Base-by-base conservation (phyloP, 2,113 vertebrate species). In the Cynocephalus volans region DNA sequence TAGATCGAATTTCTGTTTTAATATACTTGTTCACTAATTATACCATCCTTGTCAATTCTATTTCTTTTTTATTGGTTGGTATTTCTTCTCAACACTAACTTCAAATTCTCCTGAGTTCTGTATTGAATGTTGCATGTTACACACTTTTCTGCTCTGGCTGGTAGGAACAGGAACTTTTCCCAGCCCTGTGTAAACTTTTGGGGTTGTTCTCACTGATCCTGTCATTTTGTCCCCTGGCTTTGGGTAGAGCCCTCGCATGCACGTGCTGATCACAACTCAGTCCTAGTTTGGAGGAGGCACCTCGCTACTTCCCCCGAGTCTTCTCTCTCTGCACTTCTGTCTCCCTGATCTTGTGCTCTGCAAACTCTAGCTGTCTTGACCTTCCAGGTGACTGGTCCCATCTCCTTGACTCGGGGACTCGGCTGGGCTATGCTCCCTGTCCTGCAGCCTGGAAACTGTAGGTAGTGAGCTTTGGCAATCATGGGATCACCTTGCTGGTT, bases 401-500 rank as follows among this genome's bases (percentile, higher is more conserved):
- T 24, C 17, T 88, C 31, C 50, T 41, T 13, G 15, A 31, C 28
- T 17, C 26, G 0, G 12, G 0, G 23, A 7, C 12, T 6, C 1
- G 1, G 3, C 2, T 0, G 8, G 19, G 23, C 31, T 52, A 2
- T 52, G 41, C 19, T 13, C n/a, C 6, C 36, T 26, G 31, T 0
- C 1, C 28, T 18, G n/a, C 28, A 5, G 21, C 48, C 23, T 48
- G 12, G 56, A 31, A 11, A 8, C 86, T 31, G 79, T 13, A 26
- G 33, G 13, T n/a, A 21, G 36, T 6, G 2, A 7, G 19, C 65
- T 6, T 9, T 0, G 1, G 36, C 0, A 0, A 5, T 31, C 56
- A 7, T 8, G 11, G 31, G 24, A 3, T 41, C 26, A 3, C 26
- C 1, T 2, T 0, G 0, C 5, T 45, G 36, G 28, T 19, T 64